Percentiles rank a stretch among this genome's conserved stretches.
These are phyloP conservation scores for Thera britannica DNA, from an alignment of 2,888 invertebrate genomes.

Conservation along the genomic window DNA sequence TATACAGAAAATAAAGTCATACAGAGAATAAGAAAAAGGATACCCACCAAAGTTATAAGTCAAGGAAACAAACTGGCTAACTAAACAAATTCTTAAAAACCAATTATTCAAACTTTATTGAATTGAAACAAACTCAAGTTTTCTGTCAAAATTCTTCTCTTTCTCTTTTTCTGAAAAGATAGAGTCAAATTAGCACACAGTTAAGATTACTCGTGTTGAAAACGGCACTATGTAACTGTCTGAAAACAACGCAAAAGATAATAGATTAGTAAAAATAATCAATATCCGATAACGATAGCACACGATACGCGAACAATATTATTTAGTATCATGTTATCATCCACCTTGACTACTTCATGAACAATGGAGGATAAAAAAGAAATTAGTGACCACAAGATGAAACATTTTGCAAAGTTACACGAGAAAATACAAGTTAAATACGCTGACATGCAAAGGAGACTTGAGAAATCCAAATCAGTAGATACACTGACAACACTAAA, in stretches of 20 bases:
- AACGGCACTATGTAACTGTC: conserved; percentile 6
- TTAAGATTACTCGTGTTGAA: conserved; percentile 7
- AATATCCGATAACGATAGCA: conserved; percentile 65
- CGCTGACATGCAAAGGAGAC: conserved; percentile 69
- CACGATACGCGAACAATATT: conserved; percentile 41
- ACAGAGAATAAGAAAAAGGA: no score
- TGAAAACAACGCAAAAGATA: conserved; percentile 46
- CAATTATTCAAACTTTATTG: no score
- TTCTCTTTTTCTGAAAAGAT: neutral
- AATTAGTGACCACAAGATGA: conserved; percentile 48
- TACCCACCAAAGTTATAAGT: no score
- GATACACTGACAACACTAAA: conserved; percentile 58
- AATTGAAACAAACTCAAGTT: no score
- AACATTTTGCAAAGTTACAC: conserved; percentile 66
- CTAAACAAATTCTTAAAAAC: no score
- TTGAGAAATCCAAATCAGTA: conserved; percentile 73
- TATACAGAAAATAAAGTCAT: no score
- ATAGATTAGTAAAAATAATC: conserved; percentile 68
- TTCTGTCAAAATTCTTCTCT: no score
- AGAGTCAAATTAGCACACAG: neutral
- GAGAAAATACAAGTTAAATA: conserved; percentile 72
- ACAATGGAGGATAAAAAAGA: conserved; percentile 54
- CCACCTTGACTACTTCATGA: conserved; percentile 33
- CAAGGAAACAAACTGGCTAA: no score
- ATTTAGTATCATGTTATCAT: conserved; percentile 49